phyloP scores from a whole-genome alignment of 1,140 invertebrate genomes.

The Triops longicaudatus region DNA sequence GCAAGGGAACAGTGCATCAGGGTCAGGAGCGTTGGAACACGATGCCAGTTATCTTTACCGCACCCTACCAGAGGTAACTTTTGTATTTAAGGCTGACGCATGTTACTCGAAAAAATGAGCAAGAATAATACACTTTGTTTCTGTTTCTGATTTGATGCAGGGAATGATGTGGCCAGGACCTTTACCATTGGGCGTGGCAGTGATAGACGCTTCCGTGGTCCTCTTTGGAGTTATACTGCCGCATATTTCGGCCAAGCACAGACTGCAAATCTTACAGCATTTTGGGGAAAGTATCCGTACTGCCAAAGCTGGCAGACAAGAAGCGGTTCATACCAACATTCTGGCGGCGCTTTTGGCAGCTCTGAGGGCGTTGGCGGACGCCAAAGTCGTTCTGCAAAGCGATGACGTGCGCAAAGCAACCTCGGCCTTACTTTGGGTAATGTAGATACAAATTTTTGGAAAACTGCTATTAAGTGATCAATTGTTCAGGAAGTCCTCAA shows the following conservation, averaged over 20 bases:
- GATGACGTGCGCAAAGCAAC: constrained; percentile 23
- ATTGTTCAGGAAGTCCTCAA: neutral
- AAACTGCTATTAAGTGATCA: no score
- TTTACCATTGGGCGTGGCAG: constrained; percentile 87
- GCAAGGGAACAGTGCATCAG: constrained; percentile 82
- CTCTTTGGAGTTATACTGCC: constrained; percentile 92
- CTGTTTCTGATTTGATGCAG: constrained; percentile 19
- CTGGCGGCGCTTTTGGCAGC: constrained; percentile 87
- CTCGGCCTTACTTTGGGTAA: neutral
- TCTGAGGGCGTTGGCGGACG: constrained; percentile 77
- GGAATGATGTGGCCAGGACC: constrained; percentile 57
- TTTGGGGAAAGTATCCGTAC: constrained; percentile 90
- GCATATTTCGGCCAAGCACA: constrained; percentile 86
- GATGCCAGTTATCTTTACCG: constrained; percentile 85
- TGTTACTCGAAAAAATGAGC: no score
- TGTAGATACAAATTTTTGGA: no score
- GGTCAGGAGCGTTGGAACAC: constrained; percentile 91
- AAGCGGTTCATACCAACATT: constrained; percentile 94
- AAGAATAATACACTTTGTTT: neutral
- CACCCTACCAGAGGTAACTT: constrained; percentile 49
- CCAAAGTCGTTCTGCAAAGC: constrained; percentile 59
- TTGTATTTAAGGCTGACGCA: no score
- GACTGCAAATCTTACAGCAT: constrained; percentile 92
- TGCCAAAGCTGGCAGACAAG: constrained; percentile 80
- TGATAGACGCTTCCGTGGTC: constrained; percentile 87